A percentile compares a stretch with the other conserved stretches of the same genome.
phyloP scores from a whole-genome alignment of 2,797 vertebrate genomes.

The Squalus acanthias region DNA sequence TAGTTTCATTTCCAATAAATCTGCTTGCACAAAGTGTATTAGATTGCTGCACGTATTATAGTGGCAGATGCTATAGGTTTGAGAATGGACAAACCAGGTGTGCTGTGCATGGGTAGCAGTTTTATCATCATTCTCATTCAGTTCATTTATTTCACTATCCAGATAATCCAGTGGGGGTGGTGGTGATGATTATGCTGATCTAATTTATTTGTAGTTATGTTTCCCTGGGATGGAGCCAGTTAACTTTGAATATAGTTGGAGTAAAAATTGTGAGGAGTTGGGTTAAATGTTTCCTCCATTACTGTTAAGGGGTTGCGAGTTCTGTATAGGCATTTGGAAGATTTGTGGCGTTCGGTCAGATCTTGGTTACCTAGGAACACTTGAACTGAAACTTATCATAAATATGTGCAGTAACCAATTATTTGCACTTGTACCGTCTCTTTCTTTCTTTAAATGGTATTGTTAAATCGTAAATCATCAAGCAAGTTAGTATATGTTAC shows the following conservation, averaged over 20 bases:
- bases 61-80: neutral
- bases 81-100: neutral
- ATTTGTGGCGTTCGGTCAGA: neutral
- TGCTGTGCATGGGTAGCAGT: neutral
- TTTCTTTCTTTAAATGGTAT: neutral
- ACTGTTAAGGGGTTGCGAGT: neutral
- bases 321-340: neutral
- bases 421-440: neutral
- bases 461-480: neutral
- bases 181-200: neutral
- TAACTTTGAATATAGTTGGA: neutral
- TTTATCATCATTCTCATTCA: neutral
- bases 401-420: neutral
- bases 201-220: neutral
- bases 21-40: neutral
- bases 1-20: neutral
- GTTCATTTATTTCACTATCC: neutral
- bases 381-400: neutral
- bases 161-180: neutral
- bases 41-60: neutral
- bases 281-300: neutral
- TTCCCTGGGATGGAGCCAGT: neutral
- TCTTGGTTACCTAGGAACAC: neutral
- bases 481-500: neutral
- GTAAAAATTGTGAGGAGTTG: neutral